Evolutionary conservation across 2,888 invertebrate genomes (phyloP), one percentile per base, ranked within the genome.

Genomic region (Apantesis nais): DNA sequence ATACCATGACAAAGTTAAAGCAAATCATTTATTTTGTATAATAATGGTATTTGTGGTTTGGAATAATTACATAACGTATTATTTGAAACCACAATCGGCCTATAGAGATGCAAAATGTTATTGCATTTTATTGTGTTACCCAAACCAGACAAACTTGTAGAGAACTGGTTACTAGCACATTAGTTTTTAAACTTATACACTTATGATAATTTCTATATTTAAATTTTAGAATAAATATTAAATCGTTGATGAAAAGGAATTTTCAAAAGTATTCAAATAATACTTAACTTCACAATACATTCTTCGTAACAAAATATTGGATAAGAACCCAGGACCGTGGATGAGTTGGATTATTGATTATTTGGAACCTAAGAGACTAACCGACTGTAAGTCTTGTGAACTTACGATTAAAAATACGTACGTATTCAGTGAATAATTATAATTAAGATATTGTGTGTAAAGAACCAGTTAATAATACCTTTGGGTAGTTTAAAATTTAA

Each of bases 391-490:
- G 22, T 52, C 48, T n/a, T 22, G n/a, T n/a, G 22, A 52, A 52
- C 9, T n/a, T 52, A n/a, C 48, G 11, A n/a, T 52, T 52, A n/a
- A 22, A 52, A 34, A 34, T 34, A 34, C 22, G 52, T 52, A 52
- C 34, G 5, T 34, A 34, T 34, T 4, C 16, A 22, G 2, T 22
- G 34, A 63, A 8, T 2, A 5, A 0, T 41, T 29, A 8, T 29
- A 48, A 44, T 29, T 64, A 29, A 64, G 22, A 48, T 41, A 64
- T 64, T 8, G 64, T 48, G 64, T 64, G 48, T 64, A 8, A 29
- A 64, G 64, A 64, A 22, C 64, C 25, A 64, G 22, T 64, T 48
- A 25, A 44, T 48, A 25, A 31, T 22, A 22, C 48, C 31, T 44
- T n/a, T 31, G 31, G 48, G 64, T 19, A 31, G 19, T 48, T 48